These are phyloP conservation scores for Drosophila kanapiae DNA, from an alignment of 1,140 invertebrate species.

Conservation along the genomic window DNA sequence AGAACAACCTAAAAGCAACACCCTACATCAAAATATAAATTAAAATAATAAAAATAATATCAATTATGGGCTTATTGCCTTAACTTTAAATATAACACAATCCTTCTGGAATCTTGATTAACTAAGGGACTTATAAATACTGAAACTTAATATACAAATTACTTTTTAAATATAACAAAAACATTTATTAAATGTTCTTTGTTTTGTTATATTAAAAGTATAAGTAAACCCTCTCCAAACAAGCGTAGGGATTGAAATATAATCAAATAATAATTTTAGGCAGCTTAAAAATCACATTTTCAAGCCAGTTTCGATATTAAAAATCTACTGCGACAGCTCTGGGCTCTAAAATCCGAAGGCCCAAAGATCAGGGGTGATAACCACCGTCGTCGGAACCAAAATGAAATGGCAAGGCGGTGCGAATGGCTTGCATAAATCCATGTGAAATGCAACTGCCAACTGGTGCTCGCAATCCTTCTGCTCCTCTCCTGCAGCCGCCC, in stretches of 20 bases:
- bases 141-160: neutral
- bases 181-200: neutral
- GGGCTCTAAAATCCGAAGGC: neutral
- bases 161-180: too few species aligned
- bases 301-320: neutral
- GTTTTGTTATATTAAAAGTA: neutral
- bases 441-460: slow-evolving; percentile 68
- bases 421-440: slow-evolving; percentile 81
- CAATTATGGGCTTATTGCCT: neutral
- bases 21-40: neutral
- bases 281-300: neutral
- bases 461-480: slow-evolving; percentile 2
- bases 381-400: slow-evolving; percentile 22
- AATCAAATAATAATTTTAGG: neutral
- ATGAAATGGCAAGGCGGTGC: slow-evolving; percentile 75
- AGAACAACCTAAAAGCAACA: neutral
- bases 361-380: slow-evolving; percentile 27
- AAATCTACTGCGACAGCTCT: slow-evolving; percentile 5
- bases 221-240: rapidly evolving
- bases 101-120: neutral
- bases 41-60: neutral
- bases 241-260: neutral
- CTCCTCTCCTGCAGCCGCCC: slow-evolving; percentile 23
- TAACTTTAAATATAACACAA: neutral
- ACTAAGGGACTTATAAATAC: neutral